These are phyloP conservation scores for Pasiphila rectangulata DNA, from an alignment of 2,888 invertebrate species.

Conservation along the genomic window DNA sequence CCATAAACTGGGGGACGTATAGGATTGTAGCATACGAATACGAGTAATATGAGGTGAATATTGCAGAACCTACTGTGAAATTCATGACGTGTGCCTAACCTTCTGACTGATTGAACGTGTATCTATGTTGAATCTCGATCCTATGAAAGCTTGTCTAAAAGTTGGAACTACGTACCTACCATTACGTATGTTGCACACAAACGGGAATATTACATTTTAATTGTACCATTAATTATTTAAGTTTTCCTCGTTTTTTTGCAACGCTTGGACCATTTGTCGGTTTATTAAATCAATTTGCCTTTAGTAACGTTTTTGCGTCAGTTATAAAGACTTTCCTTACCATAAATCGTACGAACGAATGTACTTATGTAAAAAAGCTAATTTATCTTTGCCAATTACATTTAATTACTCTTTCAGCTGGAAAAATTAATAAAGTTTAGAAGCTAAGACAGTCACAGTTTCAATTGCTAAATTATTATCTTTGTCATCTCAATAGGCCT, in stretches of 20 bases:
- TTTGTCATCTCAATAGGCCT: constrained; percentile 6
- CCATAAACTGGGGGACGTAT: constrained; percentile 27
- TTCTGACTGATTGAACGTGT: constrained; percentile 66
- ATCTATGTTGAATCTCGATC: constrained; percentile 47
- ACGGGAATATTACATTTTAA: too few species aligned
- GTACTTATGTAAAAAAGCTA: not conserved
- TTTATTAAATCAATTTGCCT: too few species aligned
- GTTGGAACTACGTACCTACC: too few species aligned
- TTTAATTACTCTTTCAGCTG: not conserved
- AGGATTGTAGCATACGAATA: constrained; percentile 33
- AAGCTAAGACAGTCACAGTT: not conserved
- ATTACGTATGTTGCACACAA: too few species aligned
- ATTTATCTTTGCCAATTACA: too few species aligned
- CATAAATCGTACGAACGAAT: not conserved
- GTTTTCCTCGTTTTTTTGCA: too few species aligned
- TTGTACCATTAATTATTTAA: too few species aligned
- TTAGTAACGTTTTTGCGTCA: too few species aligned
- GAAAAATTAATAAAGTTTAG: not conserved
- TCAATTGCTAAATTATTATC: constrained; percentile 16
- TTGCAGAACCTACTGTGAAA: constrained; percentile 61
- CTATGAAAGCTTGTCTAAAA: constrained; percentile 19
- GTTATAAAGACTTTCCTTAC: too few species aligned
- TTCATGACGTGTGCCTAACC: constrained; percentile 64
- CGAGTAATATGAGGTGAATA: constrained; percentile 51
- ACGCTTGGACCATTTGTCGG: too few species aligned